Base-by-base conservation (phyloP, 2,888 invertebrate species). In the Tipula unca region DNA sequence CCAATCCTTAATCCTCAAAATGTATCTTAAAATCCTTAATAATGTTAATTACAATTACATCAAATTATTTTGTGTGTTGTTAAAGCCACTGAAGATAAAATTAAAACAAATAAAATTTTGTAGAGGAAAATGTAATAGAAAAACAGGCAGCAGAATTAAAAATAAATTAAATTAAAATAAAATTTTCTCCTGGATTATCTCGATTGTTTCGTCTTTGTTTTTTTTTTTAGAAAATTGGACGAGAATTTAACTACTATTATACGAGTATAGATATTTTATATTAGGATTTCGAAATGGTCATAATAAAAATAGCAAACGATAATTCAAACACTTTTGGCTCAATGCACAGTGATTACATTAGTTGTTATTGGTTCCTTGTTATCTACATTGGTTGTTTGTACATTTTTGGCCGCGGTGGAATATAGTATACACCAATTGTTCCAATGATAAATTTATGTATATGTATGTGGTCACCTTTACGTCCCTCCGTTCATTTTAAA, bases 131-230 rank as follows among this genome's bases (percentile, higher is more conserved):
- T 69, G 69, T 25, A 69, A 69, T 69, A 69, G 69, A 25, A 69
- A 54, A 69, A 69, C 69, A 69, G 69, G 69, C 69, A 69, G 25
- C 69, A 69, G 69, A 69, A 69, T 69, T 69, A 69, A 69, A 69
- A 69, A 5, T 69, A 69, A 25, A 69, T 69, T 69, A 69, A 69
- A 69, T 69, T 69, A 69, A 69, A 69, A 69, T 69, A 69, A 69
- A 69, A 69, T 69, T 69, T 69, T 25, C 69, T 69, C 69, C 25
- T 10, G 69, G 69, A 69, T 69, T 69, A 69, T 69, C 69, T 25
- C 20, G 69, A 48, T 48, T 48, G n/a, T 48, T 48, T 6, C 32
- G 4, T 32, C 17, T 48, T 54, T 54, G 20, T 54, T 54, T 20
- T 48, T 48, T 48, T 48, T 48, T 48, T 48, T 48, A 32, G 32